These are phyloP conservation scores for Sebastes aleutianus DNA, from an alignment of 2,797 vertebrate species.

Conservation along the genomic window DNA sequence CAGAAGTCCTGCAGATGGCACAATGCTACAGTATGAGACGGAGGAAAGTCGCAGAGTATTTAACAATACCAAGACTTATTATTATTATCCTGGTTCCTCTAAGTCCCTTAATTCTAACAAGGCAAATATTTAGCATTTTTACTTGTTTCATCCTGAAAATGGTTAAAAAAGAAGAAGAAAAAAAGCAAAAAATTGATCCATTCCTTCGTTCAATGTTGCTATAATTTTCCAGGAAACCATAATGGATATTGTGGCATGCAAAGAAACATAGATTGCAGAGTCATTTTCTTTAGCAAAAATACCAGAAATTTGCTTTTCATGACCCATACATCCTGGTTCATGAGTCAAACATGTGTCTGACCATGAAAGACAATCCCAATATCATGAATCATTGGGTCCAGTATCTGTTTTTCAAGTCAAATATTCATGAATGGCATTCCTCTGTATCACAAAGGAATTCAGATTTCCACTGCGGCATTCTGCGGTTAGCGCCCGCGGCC, in stretches of 20 bases:
- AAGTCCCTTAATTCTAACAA: neutral
- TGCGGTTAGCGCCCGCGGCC: slow-evolving; percentile 38
- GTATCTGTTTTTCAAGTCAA: slow-evolving; percentile 38
- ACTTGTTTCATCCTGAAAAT: neutral
- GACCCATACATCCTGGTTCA: neutral
- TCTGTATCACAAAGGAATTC: slow-evolving; percentile 57
- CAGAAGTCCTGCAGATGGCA: slow-evolving; percentile 3
- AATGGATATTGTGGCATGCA: neutral
- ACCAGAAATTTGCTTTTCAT: too few species aligned
- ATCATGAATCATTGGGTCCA: slow-evolving; percentile 4
- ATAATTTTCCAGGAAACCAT: too few species aligned
- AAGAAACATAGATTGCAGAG: neutral
- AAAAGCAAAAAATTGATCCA: neutral
- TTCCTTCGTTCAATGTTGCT: neutral
- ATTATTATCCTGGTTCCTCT: neutral
- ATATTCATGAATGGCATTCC: slow-evolving; percentile 66
- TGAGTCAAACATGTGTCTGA: slow-evolving; percentile 2
- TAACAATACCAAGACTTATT: neutral
- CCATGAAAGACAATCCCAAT: neutral
- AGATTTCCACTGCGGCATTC: slow-evolving; percentile 47
- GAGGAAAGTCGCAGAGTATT: neutral
- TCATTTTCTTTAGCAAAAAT: too few species aligned
- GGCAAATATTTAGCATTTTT: neutral
- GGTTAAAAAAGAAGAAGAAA: neutral
- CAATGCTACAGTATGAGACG: neutral